These are phyloP conservation scores for Oryctolagus cuniculus DNA, from an alignment of 2,113 vertebrate species.

Conservation along the genomic window DNA sequence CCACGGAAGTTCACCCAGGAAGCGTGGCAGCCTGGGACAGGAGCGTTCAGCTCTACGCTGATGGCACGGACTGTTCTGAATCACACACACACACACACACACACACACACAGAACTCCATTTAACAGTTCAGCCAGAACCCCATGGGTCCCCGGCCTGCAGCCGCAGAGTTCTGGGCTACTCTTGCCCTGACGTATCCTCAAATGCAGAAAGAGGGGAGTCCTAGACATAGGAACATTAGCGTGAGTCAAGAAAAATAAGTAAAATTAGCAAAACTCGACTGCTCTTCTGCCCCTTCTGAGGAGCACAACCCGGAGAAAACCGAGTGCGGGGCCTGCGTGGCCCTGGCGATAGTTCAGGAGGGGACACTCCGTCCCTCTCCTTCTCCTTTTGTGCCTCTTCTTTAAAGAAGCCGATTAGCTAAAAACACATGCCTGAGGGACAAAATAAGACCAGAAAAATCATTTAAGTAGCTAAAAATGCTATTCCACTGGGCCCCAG, in stretches of 20 bases:
- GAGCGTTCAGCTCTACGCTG: background rate
- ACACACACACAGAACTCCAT: background rate
- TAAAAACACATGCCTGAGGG: background rate
- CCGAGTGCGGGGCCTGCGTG: background rate
- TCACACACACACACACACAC: background rate
- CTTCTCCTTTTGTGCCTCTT: background rate
- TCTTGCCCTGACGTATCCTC: background rate
- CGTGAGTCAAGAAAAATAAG: background rate
- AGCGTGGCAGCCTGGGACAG: background rate
- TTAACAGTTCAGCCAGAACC: background rate
- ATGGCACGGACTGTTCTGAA: background rate
- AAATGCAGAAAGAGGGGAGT: background rate
- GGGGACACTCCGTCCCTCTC: background rate
- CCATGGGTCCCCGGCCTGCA: fast-evolving
- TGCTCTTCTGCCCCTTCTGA: background rate
- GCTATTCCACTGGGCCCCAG: background rate
- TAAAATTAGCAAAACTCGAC: background rate
- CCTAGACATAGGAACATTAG: background rate
- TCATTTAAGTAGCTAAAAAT: constrained; percentile 49
- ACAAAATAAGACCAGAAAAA: constrained; percentile 37
- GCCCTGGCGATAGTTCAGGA: background rate
- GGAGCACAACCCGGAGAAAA: background rate
- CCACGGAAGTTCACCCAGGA: background rate
- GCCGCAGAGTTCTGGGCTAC: background rate
- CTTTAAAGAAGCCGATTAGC: constrained; percentile 42